These are phyloP conservation scores for Drosophila ohnishii DNA, from an alignment of 1,140 invertebrate genomes.

Conservation along the genomic window DNA sequence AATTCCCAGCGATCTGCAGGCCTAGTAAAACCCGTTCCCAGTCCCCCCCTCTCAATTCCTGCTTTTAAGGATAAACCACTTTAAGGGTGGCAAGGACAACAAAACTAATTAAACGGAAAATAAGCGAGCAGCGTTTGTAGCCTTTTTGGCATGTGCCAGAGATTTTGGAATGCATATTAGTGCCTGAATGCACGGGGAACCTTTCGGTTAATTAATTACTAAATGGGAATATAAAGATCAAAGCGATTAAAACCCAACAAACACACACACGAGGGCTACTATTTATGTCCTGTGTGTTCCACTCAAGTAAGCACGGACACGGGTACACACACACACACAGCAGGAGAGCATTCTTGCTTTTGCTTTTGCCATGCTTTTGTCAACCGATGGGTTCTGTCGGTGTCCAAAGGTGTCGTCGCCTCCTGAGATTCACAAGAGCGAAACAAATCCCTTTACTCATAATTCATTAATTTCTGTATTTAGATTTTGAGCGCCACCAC, in stretches of 20 bases:
- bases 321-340: constrained; percentile 16
- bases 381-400: constrained; percentile 13
- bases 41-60: no score
- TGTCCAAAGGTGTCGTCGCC: constrained; percentile 41
- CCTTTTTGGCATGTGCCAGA: constrained; percentile 38
- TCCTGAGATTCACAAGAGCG: constrained; percentile 62
- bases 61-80: neutral
- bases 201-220: constrained; percentile 78
- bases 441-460: constrained; percentile 75
- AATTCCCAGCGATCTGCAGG: neutral
- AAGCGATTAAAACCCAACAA: constrained; percentile 54
- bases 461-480: constrained; percentile 80
- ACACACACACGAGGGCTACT: constrained; percentile 51
- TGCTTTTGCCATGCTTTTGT: constrained; percentile 1
- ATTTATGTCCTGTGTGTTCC: constrained; percentile 68
- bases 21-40: neutral
- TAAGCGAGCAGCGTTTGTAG: constrained; percentile 7
- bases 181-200: constrained; percentile 40
- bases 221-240: constrained; percentile 68
- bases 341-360: constrained; percentile 10
- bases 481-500: constrained; percentile 54
- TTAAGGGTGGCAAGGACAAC: constrained; percentile 4
- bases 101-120: constrained; percentile 57
- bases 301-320: constrained; percentile 58
- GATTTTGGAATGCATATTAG: constrained; percentile 45